These are phyloP conservation scores for Ypsolopha scabrella DNA, from an alignment of 2,888 invertebrate species.

Conservation along the genomic window DNA sequence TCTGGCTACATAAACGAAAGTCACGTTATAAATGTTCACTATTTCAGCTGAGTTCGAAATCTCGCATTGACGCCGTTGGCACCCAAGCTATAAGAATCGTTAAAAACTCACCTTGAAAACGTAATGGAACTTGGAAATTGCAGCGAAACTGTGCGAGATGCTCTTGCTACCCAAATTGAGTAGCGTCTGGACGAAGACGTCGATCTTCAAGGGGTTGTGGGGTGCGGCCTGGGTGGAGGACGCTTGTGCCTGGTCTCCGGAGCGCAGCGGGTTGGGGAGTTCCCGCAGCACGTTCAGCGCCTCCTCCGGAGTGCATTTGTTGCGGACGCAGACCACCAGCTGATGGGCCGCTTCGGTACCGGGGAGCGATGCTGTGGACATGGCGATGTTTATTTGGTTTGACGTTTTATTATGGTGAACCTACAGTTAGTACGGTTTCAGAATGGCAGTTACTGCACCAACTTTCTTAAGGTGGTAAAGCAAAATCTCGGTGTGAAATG, in stretches of 20 bases:
- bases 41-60: too few relatives aligned
- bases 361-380: constrained; percentile 74
- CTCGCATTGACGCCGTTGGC: too few relatives aligned
- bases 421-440: too few relatives aligned
- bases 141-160: constrained; percentile 98
- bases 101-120: constrained; percentile 80
- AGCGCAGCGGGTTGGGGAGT: constrained; percentile 83
- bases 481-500: too few relatives aligned
- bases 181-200: constrained; percentile 96
- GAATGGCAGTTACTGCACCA: too few relatives aligned
- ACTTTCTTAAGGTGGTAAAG: too few relatives aligned
- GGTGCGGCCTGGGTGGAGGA: constrained; percentile 75
- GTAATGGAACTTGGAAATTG: constrained; percentile 96
- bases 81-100: not conserved
- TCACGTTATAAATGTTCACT: too few relatives aligned
- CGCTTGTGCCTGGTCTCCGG: constrained; percentile 68
- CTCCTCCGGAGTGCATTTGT: constrained; percentile 92
- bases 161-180: constrained; percentile 96
- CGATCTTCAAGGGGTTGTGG: constrained; percentile 94
- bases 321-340: constrained; percentile 86
- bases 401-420: too few relatives aligned
- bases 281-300: constrained; percentile 88
- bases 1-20: too few relatives aligned
- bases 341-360: constrained; percentile 89
- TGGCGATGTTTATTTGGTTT: too few relatives aligned